phyloP scores from a whole-genome alignment of 2,888 invertebrate species.

The Caenorhabditis sp. region DNA sequence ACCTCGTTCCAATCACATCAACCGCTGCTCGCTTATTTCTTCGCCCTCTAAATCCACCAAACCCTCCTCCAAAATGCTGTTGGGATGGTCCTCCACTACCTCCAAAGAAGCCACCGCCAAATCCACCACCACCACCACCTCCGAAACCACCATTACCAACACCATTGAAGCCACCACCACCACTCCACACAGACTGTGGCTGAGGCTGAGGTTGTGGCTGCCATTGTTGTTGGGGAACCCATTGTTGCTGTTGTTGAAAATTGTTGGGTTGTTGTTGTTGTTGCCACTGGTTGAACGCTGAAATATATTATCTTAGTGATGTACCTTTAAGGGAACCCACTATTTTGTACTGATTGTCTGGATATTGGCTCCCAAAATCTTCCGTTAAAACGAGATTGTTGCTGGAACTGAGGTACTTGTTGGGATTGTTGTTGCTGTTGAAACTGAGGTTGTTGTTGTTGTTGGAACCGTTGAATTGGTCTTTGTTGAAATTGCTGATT shows the following conservation, averaged over 20 bases:
- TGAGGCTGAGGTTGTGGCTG: slow-evolving; percentile 24
- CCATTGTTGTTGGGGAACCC: not conserved
- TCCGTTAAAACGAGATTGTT: slow-evolving; percentile 12
- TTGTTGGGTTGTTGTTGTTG: not conserved
- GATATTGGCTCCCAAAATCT: not conserved
- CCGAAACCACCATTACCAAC: slow-evolving; percentile 18
- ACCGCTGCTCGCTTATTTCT: slow-evolving; percentile 29
- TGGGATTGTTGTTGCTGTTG: slow-evolving; percentile 13
- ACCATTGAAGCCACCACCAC: slow-evolving; percentile 24
- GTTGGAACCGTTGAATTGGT: not conserved
- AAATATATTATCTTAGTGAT: no score
- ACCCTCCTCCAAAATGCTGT: slow-evolving; percentile 4
- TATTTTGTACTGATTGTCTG: no score
- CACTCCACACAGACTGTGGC: slow-evolving; percentile 9
- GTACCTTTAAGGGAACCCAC: no score
- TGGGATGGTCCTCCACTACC: slow-evolving; percentile 23
- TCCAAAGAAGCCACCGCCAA: slow-evolving; percentile 34
- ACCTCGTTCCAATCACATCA: slow-evolving; percentile 49
- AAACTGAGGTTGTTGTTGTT: slow-evolving; percentile 18
- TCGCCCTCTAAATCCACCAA: slow-evolving; percentile 16
- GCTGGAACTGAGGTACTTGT: slow-evolving; percentile 4
- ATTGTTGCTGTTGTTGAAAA: not conserved
- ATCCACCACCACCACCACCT: slow-evolving; percentile 30
- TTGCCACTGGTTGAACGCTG: not conserved
- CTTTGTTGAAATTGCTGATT: not conserved